phyloP scores from a whole-genome alignment of 2,113 vertebrate species.

The Salvator merianae region DNA sequence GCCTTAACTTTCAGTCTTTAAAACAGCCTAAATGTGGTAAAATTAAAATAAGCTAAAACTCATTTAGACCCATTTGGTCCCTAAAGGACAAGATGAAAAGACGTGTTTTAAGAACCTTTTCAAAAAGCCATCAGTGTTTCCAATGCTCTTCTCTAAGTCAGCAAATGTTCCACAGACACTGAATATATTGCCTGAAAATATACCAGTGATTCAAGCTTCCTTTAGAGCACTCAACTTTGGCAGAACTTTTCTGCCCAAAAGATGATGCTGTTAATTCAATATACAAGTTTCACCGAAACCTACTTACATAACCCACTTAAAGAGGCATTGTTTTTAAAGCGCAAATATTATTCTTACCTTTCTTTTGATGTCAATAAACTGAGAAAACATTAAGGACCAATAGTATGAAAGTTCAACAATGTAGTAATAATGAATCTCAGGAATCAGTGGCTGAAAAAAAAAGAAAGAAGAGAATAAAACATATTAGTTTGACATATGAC shows the following conservation, averaged over 20 bases:
- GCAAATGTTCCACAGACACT: neutral
- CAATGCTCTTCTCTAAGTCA: neutral
- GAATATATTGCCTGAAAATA: neutral
- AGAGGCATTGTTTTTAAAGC: neutral
- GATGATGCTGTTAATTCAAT: conserved; percentile 12
- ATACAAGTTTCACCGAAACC: neutral
- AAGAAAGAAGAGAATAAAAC: conserved; percentile 49
- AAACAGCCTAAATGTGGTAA: too few relatives aligned
- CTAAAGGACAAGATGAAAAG: too few relatives aligned
- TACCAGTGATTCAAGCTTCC: neutral
- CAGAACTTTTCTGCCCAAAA: conserved; percentile 14
- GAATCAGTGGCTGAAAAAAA: conserved; percentile 86
- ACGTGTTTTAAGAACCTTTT: too few relatives aligned
- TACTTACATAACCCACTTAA: neutral
- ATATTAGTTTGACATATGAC: conserved; percentile 24
- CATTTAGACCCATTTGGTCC: too few relatives aligned
- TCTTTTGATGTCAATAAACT: conserved; percentile 97
- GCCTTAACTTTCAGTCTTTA: too few relatives aligned
- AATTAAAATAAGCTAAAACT: too few relatives aligned
- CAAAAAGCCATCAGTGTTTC: too few relatives aligned
- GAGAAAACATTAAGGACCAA: conserved; percentile 95
- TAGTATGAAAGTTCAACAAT: conserved; percentile 95
- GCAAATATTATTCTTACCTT: conserved; percentile 84
- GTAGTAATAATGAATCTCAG: conserved; percentile 97
- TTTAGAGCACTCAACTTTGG: neutral